These are phyloP conservation scores for Mesocricetus auratus DNA, from an alignment of 2,113 vertebrate species.

Conservation along the genomic window DNA sequence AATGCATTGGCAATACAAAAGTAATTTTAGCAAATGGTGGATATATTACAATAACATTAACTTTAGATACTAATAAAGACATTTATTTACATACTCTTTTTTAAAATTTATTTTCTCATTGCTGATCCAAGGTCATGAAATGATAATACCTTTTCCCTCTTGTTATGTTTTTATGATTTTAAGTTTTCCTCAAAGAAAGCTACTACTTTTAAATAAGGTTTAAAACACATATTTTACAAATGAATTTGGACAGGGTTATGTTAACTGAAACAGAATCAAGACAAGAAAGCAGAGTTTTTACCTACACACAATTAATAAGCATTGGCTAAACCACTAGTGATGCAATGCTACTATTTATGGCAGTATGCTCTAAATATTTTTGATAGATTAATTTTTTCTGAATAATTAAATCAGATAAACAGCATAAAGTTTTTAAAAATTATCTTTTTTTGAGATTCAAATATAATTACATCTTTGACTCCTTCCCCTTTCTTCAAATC, in stretches of 20 bases:
- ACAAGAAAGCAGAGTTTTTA: not conserved
- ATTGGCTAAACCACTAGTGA: not conserved
- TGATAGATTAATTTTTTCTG: not conserved
- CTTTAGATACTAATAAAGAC: not conserved
- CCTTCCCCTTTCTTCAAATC: not conserved
- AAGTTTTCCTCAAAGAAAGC: not conserved
- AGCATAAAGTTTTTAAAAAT: not conserved
- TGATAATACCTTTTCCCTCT: not conserved
- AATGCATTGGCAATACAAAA: slow-evolving; percentile 42
- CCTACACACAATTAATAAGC: not conserved
- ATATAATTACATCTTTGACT: not conserved
- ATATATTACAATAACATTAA: slow-evolving; percentile 17
- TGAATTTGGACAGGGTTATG: no score
- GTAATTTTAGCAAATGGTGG: not conserved
- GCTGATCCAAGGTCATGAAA: not conserved
- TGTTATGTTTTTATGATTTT: not conserved
- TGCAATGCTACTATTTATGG: not conserved
- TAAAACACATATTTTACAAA: not conserved
- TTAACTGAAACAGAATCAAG: not conserved
- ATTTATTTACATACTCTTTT: not conserved
- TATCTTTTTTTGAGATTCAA: not conserved
- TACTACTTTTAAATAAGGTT: not conserved
- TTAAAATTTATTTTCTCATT: not conserved
- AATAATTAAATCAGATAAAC: not conserved
- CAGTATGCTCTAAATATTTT: not conserved